phyloP scores from a whole-genome alignment of 2,888 invertebrate genomes.

The Brachyopa scutellaris region DNA sequence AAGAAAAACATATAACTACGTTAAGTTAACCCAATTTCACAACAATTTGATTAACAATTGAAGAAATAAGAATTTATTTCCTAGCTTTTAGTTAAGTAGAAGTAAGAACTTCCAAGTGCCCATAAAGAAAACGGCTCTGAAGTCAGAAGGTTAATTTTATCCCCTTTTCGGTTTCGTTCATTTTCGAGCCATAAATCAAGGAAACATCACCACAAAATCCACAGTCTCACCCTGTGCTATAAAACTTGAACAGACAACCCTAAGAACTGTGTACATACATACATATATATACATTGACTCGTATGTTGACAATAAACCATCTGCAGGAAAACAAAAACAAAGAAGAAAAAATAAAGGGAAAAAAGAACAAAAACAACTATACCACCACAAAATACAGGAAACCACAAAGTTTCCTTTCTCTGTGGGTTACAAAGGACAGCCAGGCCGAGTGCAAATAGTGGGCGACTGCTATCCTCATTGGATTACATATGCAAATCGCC shows the following conservation, averaged over 20 bases:
- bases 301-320: conserved; percentile 1
- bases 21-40: no score
- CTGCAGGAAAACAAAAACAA: conserved; percentile 3
- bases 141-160: no score
- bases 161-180: no score
- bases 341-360: not conserved
- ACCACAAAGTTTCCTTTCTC: conserved; percentile 23
- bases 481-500: conserved; percentile 61
- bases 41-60: no score
- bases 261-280: no score
- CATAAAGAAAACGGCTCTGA: no score
- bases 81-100: no score
- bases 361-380: not conserved
- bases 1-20: no score
- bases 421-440: not conserved
- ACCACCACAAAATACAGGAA: conserved; percentile 25
- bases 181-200: conserved; percentile 9
- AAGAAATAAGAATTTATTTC: no score
- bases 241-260: not conserved
- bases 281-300: no score
- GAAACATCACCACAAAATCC: conserved; percentile 4
- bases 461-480: conserved; percentile 3
- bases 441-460: not conserved
- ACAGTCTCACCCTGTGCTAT: not conserved
- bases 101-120: no score